These are phyloP conservation scores for Odontothrips loti DNA, from an alignment of 2,888 invertebrate species.

Conservation along the genomic window DNA sequence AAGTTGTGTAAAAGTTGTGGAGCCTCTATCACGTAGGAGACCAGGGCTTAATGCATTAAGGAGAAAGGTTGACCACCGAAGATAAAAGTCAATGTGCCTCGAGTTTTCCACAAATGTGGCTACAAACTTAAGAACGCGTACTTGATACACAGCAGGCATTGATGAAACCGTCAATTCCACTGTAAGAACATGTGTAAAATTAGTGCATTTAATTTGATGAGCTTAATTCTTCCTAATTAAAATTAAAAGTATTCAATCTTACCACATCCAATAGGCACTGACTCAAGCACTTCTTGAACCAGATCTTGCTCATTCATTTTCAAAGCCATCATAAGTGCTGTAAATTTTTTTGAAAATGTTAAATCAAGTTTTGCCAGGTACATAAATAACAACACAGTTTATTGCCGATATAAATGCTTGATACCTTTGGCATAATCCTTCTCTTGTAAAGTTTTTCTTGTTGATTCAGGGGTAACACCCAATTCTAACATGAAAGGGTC, in stretches of 20 bases:
- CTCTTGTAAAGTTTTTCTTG: constrained; percentile 55
- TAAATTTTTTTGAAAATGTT: constrained; percentile 33
- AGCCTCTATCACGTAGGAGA: constrained; percentile 41
- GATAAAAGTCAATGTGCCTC: constrained; percentile 82
- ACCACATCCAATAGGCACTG: constrained; percentile 72
- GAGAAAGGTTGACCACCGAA: constrained; percentile 70
- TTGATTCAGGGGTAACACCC: constrained; percentile 72
- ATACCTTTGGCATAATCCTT: constrained; percentile 60
- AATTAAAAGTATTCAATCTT: constrained; percentile 44
- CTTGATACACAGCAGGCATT: constrained; percentile 70
- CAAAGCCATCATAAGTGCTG: constrained; percentile 77
- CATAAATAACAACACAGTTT: constrained; percentile 28
- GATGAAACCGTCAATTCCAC: constrained; percentile 69
- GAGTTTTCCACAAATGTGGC: constrained; percentile 70
- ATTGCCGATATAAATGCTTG: constrained; percentile 28
- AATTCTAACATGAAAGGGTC: constrained; percentile 89
- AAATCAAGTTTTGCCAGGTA: constrained; percentile 17
- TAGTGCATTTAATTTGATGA: constrained; percentile 30
- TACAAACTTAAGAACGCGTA: constrained; percentile 66
- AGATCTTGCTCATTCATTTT: constrained; percentile 76
- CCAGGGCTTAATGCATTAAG: constrained; percentile 47
- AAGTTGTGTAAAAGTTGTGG: constrained; percentile 52
- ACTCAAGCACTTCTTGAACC: constrained; percentile 76
- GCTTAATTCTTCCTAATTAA: background rate
- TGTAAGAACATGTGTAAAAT: constrained; percentile 48